Evolutionary conservation across 1,140 invertebrate genomes (phyloP).

Genomic region (Matsumurasca onukii): DNA sequence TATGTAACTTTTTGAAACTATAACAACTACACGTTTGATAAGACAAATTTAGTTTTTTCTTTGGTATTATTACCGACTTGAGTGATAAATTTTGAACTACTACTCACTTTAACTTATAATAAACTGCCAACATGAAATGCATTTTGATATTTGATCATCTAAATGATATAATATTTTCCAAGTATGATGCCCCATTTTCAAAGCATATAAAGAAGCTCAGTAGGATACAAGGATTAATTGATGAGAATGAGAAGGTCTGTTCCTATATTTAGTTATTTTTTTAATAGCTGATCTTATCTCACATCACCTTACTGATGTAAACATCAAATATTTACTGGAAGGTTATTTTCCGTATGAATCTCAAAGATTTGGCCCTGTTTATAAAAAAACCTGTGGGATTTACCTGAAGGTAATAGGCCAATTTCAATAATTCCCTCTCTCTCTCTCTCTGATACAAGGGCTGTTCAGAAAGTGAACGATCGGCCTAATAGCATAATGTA

Average conservation of each 20-base stretch:
- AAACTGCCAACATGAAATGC: constrained; percentile 73
- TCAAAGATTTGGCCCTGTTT: not conserved
- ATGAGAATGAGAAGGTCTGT: constrained; percentile 44
- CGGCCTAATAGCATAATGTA: no score
- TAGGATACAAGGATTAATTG: constrained; percentile 59
- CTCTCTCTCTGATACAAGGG: no score
- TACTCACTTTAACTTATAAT: no score
- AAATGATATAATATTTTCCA: constrained; percentile 78
- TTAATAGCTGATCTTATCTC: not conserved
- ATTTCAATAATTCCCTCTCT: not conserved
- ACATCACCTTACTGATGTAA: not conserved
- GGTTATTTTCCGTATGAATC: not conserved
- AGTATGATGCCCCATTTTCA: constrained; percentile 72
- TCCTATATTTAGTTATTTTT: not conserved
- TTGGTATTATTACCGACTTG: no score
- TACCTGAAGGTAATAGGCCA: not conserved
- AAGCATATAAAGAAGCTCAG: constrained; percentile 66
- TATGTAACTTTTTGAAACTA: no score
- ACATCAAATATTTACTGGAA: not conserved
- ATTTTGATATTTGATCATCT: constrained; percentile 74
- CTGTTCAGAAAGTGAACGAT: no score
- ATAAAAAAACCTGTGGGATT: not conserved
- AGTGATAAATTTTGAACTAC: no score
- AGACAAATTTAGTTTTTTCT: no score
- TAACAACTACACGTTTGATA: no score